A percentile compares a stretch with the other conserved stretches of the same genome.
Conservation (phyloP, 2,888 invertebrate genomes). For the Mesorhabditis sp. region DNA sequence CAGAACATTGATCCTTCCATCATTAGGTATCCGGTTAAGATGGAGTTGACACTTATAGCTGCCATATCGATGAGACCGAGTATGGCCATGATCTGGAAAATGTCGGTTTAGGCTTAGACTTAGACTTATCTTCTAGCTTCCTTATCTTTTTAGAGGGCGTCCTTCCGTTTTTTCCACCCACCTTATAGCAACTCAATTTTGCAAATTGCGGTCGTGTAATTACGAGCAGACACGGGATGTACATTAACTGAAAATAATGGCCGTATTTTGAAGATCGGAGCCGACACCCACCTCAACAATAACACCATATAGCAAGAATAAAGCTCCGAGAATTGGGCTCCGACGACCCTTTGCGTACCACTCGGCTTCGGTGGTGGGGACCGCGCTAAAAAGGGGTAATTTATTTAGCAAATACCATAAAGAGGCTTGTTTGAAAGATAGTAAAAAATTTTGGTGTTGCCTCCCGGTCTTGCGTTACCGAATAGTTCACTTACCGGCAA, state of each 20-base stretch:
- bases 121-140: no score
- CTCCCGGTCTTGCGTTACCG: no score
- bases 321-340: background rate
- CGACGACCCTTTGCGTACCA: background rate
- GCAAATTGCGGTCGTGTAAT: background rate
- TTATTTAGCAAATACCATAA: background rate
- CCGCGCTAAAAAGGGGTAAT: background rate
- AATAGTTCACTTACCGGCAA: background rate
- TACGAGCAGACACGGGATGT: background rate
- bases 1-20: slow-evolving; percentile 13
- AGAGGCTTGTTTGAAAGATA: no score
- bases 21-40: slow-evolving; percentile 12
- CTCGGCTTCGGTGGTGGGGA: background rate
- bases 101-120: background rate
- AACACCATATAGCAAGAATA: background rate
- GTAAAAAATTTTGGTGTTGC: no score
- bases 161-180: background rate
- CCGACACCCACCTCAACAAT: background rate
- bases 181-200: background rate
- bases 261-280: background rate
- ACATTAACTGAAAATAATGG: slow-evolving; percentile 1
- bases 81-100: slow-evolving; percentile 1
- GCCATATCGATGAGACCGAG: slow-evolving; percentile 17
- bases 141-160: no score
- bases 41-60: slow-evolving; percentile 17